Percentiles rank a stretch among this genome's conserved stretches.
Conservation (phyloP, 2,797 vertebrate genomes). For the Sciaenops ocellatus region DNA sequence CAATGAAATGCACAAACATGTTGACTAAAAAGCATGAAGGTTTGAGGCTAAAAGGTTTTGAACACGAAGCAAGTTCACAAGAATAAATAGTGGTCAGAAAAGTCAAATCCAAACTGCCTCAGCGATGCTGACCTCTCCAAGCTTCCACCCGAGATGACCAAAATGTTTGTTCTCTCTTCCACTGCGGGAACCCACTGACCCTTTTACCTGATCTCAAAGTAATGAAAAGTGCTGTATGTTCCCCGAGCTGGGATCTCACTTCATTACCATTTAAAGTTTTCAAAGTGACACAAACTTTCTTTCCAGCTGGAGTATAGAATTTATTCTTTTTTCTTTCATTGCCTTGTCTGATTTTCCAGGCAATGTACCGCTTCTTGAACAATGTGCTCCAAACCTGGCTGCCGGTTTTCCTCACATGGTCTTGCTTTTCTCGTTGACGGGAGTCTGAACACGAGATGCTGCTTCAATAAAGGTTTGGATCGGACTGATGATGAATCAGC, state of each 20-base stretch:
- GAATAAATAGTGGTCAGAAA: not conserved
- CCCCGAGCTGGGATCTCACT: constrained; percentile 10
- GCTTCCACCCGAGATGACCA: constrained; percentile 8
- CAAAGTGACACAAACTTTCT: constrained; percentile 16
- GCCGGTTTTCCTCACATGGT: not conserved
- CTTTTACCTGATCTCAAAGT: constrained; percentile 25
- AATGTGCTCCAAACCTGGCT: constrained; percentile 7
- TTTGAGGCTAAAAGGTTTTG: not conserved
- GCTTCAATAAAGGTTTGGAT: not conserved
- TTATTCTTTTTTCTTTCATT: constrained; percentile 18
- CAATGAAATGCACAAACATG: not conserved
- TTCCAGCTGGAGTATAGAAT: constrained; percentile 26
- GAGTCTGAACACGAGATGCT: not conserved
- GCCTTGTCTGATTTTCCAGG: constrained; percentile 36
- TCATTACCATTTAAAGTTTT: constrained; percentile 27
- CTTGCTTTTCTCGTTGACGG: constrained; percentile 2
- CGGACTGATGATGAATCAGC: not conserved
- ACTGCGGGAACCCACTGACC: not conserved
- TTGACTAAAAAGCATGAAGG: not conserved
- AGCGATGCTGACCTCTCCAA: not conserved
- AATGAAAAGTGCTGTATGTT: constrained; percentile 33
- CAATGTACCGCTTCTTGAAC: constrained; percentile 15
- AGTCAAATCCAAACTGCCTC: not conserved
- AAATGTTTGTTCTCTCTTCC: constrained; percentile 21
- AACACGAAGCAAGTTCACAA: not conserved